Evolutionary conservation across 2,888 invertebrate species (phyloP), one percentile per base, ranked within the genome.

Genomic region (Protonemura montana): DNA sequence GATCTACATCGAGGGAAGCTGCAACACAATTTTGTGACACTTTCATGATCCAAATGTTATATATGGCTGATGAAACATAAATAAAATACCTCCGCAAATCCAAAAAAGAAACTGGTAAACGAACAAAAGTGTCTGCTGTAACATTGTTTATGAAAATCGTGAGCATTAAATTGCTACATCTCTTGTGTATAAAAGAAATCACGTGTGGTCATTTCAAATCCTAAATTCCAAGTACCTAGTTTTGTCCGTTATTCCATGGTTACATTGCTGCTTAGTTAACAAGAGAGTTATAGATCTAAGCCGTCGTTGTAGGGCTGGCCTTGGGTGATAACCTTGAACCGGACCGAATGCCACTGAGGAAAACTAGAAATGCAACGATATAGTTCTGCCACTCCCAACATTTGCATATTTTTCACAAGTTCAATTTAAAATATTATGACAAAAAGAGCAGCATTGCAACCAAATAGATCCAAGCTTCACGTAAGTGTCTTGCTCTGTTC

Each of bases 151-250:
- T 88, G 87, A 86, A 87, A 88, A 88, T 88, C 86, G 88, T 88
- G 88, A 89, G 89, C 89, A 89, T 89, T 89, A 89, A 89, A 84
- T 88, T 89, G 89, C 89, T 89, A 88, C 88, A 88, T 88, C 88
- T 88, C 88, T 89, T 89, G 88, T 89, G 89, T 88, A 89, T 86
- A 88, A 85, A 86, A 59, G 59, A 59, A 59, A 59, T 3, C 7
- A 35, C 3, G 35, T 35, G 35, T 35, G 35, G 35, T 35, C 35
- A 35, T 35, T 35, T 25, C 21, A 76, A 6, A 5, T 6, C 5
- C 21, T 76, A 3, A 2, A 76, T 21, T 76, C 26, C 21, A 7
- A 3, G 5, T 25, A 3, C 76, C 76, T 25, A 76, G 5, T 76
- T 76, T 78, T 6, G 26, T 21, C 10, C 6, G 10, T 77, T 77